Conservation (phyloP, 2,113 vertebrate species). For the Myotis brandtii region DNA sequence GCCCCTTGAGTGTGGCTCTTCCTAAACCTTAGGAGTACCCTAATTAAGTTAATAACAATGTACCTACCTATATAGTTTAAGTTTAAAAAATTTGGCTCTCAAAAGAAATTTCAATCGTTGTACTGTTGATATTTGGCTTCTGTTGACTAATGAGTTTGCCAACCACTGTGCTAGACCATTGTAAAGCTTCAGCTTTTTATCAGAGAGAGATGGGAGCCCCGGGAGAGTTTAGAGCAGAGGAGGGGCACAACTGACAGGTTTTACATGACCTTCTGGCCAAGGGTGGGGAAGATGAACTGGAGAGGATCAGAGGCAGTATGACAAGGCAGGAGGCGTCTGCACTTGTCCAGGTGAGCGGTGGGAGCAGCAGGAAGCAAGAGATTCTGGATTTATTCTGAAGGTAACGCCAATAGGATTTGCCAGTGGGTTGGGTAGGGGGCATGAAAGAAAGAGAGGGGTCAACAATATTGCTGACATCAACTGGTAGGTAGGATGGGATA, state of each 20-base stretch:
- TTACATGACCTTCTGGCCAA: not conserved
- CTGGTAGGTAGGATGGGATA: not conserved
- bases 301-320: not conserved
- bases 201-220: not conserved
- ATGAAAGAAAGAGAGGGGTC: not conserved
- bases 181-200: not conserved
- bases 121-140: no score
- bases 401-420: not conserved
- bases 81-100: no score
- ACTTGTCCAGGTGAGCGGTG: fast-evolving
- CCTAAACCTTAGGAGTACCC: no score
- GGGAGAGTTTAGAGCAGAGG: not conserved
- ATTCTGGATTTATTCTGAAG: not conserved
- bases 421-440: fast-evolving
- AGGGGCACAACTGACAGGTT: not conserved
- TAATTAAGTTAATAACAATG: no score
- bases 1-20: no score
- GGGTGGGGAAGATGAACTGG: no score
- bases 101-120: no score
- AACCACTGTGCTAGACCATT: no score
- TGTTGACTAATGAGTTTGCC: no score
- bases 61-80: no score
- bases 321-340: fast-evolving
- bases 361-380: fast-evolving
- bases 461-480: fast-evolving